phyloP scores from a whole-genome alignment of 2,113 vertebrate species.

The Oceanodroma tethys region DNA sequence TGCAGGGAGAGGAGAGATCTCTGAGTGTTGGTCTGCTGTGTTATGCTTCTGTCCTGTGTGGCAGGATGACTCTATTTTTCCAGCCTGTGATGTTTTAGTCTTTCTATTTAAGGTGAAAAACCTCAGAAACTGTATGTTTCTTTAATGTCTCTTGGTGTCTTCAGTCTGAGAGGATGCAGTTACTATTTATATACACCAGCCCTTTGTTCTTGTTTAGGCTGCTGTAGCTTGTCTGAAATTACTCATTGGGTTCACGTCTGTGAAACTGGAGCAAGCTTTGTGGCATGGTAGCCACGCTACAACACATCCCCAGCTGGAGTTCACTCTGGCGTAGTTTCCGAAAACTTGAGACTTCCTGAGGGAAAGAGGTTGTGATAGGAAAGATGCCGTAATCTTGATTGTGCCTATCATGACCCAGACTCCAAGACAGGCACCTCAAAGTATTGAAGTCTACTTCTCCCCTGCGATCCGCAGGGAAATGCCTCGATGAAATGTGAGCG shows the following conservation, averaged over 20 bases:
- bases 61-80: conserved; percentile 24
- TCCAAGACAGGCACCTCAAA: neutral
- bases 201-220: conserved; percentile 45
- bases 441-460: neutral
- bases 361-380: neutral
- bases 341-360: neutral
- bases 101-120: conserved; percentile 49
- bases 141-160: neutral
- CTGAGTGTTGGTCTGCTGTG: neutral
- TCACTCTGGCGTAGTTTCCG: rapidly evolving
- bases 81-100: neutral
- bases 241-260: neutral
- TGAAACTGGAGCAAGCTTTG: neutral
- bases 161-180: neutral
- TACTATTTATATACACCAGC: conserved; percentile 16
- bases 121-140: conserved; percentile 39
- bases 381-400: neutral
- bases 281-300: rapidly evolving
- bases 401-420: neutral
- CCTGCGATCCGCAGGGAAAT: neutral
- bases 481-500: neutral
- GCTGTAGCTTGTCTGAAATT: conserved; percentile 19
- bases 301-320: neutral
- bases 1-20: neutral
- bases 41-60: conserved; percentile 23